Conservation (phyloP, 2,888 invertebrate genomes). For the Brachycybe producta region DNA sequence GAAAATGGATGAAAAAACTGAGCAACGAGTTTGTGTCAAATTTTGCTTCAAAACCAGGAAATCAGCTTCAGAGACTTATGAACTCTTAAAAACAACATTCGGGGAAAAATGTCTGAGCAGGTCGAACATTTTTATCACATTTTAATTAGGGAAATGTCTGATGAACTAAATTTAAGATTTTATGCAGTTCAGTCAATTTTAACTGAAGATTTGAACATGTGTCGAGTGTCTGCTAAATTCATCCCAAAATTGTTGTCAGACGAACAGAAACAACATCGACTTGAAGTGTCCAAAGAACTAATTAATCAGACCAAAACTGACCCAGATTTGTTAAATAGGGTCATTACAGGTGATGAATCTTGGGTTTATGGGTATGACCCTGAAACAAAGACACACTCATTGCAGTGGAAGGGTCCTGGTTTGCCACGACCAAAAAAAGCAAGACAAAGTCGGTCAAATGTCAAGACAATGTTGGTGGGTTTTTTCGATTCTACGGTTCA, state of each 20-base stretch:
- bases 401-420: slow-evolving; percentile 7
- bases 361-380: slow-evolving; percentile 19
- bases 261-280: too few relatives aligned
- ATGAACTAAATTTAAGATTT: neutral
- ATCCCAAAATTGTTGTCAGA: slow-evolving; percentile 17
- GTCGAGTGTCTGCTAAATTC: slow-evolving; percentile 18
- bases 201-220: slow-evolving; percentile 18
- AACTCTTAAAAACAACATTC: neutral
- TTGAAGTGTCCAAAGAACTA: too few relatives aligned
- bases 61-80: slow-evolving; percentile 15
- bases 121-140: slow-evolving; percentile 20
- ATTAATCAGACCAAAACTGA: slow-evolving; percentile 13
- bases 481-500: slow-evolving; percentile 18
- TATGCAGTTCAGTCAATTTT: neutral
- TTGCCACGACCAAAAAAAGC: slow-evolving; percentile 18
- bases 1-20: too few relatives aligned
- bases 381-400: slow-evolving; percentile 19
- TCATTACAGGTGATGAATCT: slow-evolving; percentile 18
- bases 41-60: slow-evolving; percentile 15
- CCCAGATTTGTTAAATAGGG: slow-evolving; percentile 16
- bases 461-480: slow-evolving; percentile 19
- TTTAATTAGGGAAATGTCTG: slow-evolving; percentile 19
- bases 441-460: slow-evolving; percentile 11
- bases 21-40: slow-evolving; percentile 19
- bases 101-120: slow-evolving; percentile 18